Evolutionary conservation across 2,797 vertebrate species (phyloP).

Genomic region (Salmo trutta): DNA sequence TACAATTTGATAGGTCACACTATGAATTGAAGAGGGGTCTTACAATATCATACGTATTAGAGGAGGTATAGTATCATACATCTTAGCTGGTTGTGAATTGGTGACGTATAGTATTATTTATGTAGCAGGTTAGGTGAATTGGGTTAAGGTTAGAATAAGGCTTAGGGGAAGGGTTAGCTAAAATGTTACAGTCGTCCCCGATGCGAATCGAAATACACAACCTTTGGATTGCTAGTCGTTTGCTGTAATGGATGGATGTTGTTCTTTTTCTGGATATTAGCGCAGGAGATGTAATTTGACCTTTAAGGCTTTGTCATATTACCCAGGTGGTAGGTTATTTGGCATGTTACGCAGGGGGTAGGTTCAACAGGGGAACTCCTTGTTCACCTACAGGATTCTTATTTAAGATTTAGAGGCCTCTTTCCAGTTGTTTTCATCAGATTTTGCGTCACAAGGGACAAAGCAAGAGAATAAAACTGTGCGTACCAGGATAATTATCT

Average conservation of each 20-base stretch:
- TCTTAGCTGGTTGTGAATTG: no score
- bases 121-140: background rate
- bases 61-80: no score
- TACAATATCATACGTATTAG: no score
- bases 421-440: constrained; percentile 57
- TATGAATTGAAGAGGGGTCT: no score
- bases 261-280: background rate
- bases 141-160: background rate
- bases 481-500: constrained; percentile 23
- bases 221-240: background rate
- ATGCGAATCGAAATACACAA: background rate
- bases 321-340: background rate
- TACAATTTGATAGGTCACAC: no score
- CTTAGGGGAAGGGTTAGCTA: background rate
- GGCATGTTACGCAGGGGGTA: background rate
- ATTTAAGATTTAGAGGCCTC: constrained; percentile 41
- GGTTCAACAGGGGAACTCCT: background rate
- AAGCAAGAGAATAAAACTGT: constrained; percentile 19
- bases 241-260: background rate
- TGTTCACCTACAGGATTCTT: constrained; percentile 3
- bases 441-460: constrained; percentile 10
- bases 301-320: background rate
- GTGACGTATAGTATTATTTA: no score
- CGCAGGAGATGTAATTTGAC: background rate
- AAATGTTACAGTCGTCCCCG: background rate